Base-by-base conservation (phyloP, 2,888 invertebrate species). In the Dione vanillae region DNA sequence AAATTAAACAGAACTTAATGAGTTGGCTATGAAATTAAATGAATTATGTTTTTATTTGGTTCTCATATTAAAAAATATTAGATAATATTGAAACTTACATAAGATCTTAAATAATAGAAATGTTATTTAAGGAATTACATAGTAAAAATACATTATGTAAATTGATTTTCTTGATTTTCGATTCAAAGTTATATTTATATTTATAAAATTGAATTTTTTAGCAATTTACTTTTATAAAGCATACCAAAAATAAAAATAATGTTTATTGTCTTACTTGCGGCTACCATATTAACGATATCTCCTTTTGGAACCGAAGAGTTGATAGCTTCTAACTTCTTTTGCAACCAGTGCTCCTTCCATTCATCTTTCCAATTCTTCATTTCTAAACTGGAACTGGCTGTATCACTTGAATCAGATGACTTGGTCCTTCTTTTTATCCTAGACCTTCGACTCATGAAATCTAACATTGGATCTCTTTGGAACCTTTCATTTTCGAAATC, bases 221-320 rank as follows among this genome's bases (percentile, higher is more conserved):
- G 27, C 27, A 27, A 27, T 27, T 27, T 27, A 2, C 27, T 27
- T 27, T 27, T 27, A 27, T 2, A 3, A 27, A 27, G 5, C 2
- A 5, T 27, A 27, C n/a, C n/a, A 45, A n/a, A 16, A 37, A 37
- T 35, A 54, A 12, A 19, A 49, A 19, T 11, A 0, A 12, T 11
- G 19, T 49, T 14, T 80, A 76, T 85, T 65, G 8, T 12, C 81
- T 81, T 77, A 83, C 92, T 85, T 16, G 91, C 92, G 41, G 87
- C 91, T 1, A 82, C 82, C 91, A 92, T 91, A 67, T 91, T 90
- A 10, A 92, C 83, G 0, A 73, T 74, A 58, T 92, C 91, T 6
- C 86, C 88, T 19, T 71, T 77, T 0, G 78, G 78, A 6, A 67
- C 41, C 0, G 85, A 74, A 0, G 82, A 71, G 70, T 90, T 89